Percentiles rank a stretch among this genome's conserved stretches.
phyloP scores from a whole-genome alignment of 2,113 vertebrate genomes.

The Cyphomyrus discorhynchus region DNA sequence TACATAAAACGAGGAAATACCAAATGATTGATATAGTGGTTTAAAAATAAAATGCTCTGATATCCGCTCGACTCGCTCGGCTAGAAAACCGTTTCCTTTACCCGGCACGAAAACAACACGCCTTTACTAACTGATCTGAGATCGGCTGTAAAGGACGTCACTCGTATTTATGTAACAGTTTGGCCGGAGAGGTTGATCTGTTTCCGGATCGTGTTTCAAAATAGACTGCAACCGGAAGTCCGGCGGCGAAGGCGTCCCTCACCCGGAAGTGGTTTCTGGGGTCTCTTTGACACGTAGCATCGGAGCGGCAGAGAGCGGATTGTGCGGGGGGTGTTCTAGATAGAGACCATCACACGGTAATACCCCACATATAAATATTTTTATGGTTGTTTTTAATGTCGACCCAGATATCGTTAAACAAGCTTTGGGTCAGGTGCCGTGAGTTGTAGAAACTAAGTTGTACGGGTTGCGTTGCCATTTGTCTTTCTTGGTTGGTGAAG shows the following conservation, averaged over 20 bases:
- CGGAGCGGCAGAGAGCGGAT: not conserved
- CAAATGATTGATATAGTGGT: not conserved
- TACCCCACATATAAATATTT: not conserved
- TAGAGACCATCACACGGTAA: not conserved
- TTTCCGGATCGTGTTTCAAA: not conserved
- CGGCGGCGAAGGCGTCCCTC: not conserved
- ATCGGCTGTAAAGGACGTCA: not conserved
- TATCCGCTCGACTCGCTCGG: not conserved
- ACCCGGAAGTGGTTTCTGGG: slow-evolving; percentile 9
- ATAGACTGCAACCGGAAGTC: not conserved
- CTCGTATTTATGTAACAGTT: not conserved
- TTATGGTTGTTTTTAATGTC: not conserved
- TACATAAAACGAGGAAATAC: not conserved
- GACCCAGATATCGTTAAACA: not conserved
- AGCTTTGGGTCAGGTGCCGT: not conserved
- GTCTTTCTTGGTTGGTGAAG: not conserved
- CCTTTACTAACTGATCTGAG: not conserved
- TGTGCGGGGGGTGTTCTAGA: not conserved
- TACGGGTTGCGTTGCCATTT: not conserved
- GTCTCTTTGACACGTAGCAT: slow-evolving; percentile 19
- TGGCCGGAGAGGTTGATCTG: not conserved
- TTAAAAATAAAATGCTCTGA: not conserved
- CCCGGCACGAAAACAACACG: not conserved
- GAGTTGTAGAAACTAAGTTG: not conserved
- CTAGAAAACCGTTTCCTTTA: not conserved